Base-by-base conservation (phyloP, 1,140 invertebrate species). In the Drosophila jambulina region DNA sequence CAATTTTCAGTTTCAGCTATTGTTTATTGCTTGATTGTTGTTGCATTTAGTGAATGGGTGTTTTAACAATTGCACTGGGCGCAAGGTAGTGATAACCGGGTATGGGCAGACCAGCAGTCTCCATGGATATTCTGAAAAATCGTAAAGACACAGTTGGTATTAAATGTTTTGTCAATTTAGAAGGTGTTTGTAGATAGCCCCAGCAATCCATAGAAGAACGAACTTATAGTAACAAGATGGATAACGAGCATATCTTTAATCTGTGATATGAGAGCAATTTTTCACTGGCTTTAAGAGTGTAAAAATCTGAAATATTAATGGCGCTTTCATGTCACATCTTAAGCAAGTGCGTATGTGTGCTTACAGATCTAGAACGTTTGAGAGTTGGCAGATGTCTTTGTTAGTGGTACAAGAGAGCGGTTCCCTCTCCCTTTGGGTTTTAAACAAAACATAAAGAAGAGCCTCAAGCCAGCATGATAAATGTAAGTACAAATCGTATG, bases 11-110 rank as follows among this genome's bases (percentile, higher is more conserved):
- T 72, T 64, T 36, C 34, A 36, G 76, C 76, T 65, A 75, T 62
- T 74, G 51, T 53, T n/a, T 68, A 54, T 70, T 51, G 48, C 48
- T 81, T 76, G 68, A 67, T 74, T 72, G 27, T 51, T 25, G 67
- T 72, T 75, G 72, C 78, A 93, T 93, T 96, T 96, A 98, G 94
- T 98, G 97, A 92, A 97, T 97, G 79, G 96, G 96, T 74, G 97
- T 96, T 94, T 97, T 97, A 85, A 98, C 96, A 93, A 98, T 97
- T 94, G 97, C 96, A 94, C 97, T 97, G 59, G 97, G 97, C 80
- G 97, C 96, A 93, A 98, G 96, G 94, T 97, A 98, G 93, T 97
- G 97, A 94, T 97, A 98, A 67, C 97, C 96, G 71, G 96, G 96
- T 94, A 98, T 96, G 86, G 96, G 96, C 94, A 98, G 95, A 82